Conservation (phyloP, 2,113 vertebrate species). For the Trinectes maculatus region DNA sequence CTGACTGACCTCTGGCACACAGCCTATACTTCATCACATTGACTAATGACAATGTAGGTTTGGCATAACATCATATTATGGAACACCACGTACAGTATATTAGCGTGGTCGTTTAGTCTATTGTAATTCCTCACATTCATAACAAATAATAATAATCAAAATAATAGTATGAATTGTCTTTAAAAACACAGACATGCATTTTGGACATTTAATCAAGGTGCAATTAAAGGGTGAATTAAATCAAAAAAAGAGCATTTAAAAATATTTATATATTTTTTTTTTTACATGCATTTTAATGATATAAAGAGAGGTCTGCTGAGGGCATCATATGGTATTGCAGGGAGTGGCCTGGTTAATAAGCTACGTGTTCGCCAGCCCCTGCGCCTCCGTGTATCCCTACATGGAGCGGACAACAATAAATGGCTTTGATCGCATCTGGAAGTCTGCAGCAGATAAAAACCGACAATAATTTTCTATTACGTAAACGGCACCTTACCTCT, state of each 20-base stretch:
- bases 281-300: constrained; percentile 50
- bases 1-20: constrained; percentile 31
- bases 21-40: constrained; percentile 1
- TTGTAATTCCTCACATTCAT: too few species aligned
- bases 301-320: constrained; percentile 52
- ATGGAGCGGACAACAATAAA: background rate
- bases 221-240: background rate
- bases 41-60: constrained; percentile 20
- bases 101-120: too few species aligned
- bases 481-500: constrained; percentile 79
- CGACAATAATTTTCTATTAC: constrained; percentile 55
- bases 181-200: too few species aligned
- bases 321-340: constrained; percentile 76
- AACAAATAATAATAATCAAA: too few species aligned
- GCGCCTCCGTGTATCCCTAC: constrained; percentile 17
- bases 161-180: too few species aligned
- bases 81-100: background rate
- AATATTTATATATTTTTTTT: too few species aligned
- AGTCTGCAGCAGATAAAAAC: constrained; percentile 39
- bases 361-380: constrained; percentile 54
- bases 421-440: too few species aligned
- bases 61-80: background rate
- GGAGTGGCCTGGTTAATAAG: constrained; percentile 82
- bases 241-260: too few species aligned
- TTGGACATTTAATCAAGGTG: too few species aligned